Conservation (phyloP, 2,888 invertebrate genomes). For the Noctuana brunneofusca region DNA sequence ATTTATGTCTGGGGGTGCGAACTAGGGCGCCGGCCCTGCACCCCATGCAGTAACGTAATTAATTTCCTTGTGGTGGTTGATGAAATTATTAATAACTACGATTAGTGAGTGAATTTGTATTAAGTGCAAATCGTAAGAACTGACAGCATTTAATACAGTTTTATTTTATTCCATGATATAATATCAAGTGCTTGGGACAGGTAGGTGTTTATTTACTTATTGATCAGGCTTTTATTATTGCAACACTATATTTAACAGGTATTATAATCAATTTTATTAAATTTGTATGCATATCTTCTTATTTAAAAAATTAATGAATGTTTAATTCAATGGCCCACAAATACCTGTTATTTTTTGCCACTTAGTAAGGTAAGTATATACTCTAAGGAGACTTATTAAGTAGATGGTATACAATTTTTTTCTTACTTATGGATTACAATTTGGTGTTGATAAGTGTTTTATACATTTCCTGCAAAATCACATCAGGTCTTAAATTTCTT, state of each 20-base stretch:
- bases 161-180: conserved; percentile 1
- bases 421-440: no score
- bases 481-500: no score
- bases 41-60: conserved; percentile 57
- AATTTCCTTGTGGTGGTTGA: conserved; percentile 20
- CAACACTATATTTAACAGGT: background rate
- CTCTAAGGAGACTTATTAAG: no score
- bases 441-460: no score
- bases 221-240: background rate
- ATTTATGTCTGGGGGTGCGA: conserved; percentile 75
- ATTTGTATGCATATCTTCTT: background rate
- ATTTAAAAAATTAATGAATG: background rate
- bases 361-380: no score
- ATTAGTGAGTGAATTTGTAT: background rate
- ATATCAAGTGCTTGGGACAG: background rate
- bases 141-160: background rate
- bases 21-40: conserved; percentile 69
- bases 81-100: background rate
- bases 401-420: no score
- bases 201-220: conserved; percentile 8
- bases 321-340: no score
- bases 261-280: background rate
- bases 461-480: no score
- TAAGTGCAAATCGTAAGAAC: background rate
- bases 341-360: no score